Base-by-base conservation (phyloP, 2,888 invertebrate genomes). In the Acleris holmiana region DNA sequence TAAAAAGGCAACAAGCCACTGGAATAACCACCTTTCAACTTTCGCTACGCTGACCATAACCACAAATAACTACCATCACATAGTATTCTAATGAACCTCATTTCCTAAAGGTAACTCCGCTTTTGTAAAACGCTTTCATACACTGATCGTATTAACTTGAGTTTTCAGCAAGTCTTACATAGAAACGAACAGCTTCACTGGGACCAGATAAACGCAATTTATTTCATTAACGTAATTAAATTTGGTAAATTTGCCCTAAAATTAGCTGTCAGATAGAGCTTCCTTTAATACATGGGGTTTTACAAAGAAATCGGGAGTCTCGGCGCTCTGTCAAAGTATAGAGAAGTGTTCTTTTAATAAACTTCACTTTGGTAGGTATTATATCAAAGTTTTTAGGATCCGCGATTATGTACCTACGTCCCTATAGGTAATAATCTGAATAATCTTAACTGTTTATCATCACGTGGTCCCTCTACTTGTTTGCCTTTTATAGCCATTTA, bases 201-300 rank as follows among this genome's bases (percentile, higher is more conserved):
- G 69, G 69, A 72, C 74, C 76, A 82, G 77, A 82, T 83, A 85
- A 84, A 82, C 79, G 81, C 76, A 80, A 82, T 84, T 83, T 72
- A 78, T 78, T 85, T 83, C 82, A 87, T 88, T 88, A 88, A 74
- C 73, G 80, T 87, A 89, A 90, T 89, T 82, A 89, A 89, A 88
- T 89, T 88, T 84, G 72, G 75, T 75, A 75, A 84, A 88, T 84
- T 86, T 79, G 68, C 77, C 76, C 79, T 78, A 76, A 86, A 88
- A 88, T 89, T 87, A 88, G 84, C 83, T 81, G 81, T 73, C 77
- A 81, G 74, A 80, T 82, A 82, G 78, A 77, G 78, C 77, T 81
- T 78, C 77, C 82, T 78, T 74, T 85, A 84, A 83, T 83, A 84
- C 80, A 73, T 77, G 76, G 74, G 76, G 78, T 77, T 83, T 80